Evolutionary conservation across 2,888 invertebrate species (phyloP).

Genomic region (Rhodophaea formosa): DNA sequence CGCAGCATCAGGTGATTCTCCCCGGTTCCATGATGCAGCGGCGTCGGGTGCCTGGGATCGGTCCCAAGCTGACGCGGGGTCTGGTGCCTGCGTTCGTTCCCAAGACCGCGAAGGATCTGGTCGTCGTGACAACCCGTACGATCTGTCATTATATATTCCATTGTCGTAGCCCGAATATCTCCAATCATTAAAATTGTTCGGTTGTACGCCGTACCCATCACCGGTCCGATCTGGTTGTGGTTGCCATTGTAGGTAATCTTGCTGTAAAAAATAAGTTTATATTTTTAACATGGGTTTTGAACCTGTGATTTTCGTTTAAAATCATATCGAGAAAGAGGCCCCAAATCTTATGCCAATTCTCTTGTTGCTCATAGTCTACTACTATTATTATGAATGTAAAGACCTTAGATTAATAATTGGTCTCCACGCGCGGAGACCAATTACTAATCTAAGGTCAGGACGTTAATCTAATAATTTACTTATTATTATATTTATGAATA

Average conservation of each 20-base stretch:
- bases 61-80: not conserved
- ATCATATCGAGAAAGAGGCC: too few species aligned
- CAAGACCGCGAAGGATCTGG: constrained; percentile 22
- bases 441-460: too few species aligned
- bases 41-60: not conserved
- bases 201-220: constrained; percentile 13
- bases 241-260: constrained; percentile 37
- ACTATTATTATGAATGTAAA: too few species aligned
- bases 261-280: constrained; percentile 34
- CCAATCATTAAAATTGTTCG: not conserved
- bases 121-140: constrained; percentile 31
- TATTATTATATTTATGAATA: too few species aligned
- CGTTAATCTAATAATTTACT: too few species aligned
- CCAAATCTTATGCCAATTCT: too few species aligned
- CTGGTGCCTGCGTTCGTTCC: not conserved
- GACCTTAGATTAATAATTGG: too few species aligned
- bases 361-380: too few species aligned
- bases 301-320: too few species aligned
- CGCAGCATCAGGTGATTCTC: not conserved
- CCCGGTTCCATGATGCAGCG: not conserved
- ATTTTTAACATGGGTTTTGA: not conserved
- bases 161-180: constrained; percentile 22
- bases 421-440: too few species aligned
- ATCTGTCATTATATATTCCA: constrained; percentile 31
- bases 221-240: constrained; percentile 12